phyloP scores from a whole-genome alignment of 2,797 vertebrate species.

The Falco cherrug region DNA sequence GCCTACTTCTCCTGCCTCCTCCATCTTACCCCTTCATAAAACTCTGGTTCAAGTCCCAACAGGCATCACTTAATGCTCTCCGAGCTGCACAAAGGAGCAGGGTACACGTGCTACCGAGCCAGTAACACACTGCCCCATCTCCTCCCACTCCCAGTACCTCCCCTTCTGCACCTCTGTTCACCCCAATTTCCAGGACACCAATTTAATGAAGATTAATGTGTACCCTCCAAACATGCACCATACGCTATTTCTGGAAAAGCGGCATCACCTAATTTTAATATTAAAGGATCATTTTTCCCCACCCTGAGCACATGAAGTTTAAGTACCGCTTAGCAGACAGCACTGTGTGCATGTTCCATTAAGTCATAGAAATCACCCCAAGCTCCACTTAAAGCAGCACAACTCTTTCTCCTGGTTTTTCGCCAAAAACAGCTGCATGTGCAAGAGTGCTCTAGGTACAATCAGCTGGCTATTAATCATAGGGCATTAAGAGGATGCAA shows the following conservation, averaged over 20 bases:
- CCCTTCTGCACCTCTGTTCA: background rate
- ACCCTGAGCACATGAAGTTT: background rate
- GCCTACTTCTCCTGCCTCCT: slow-evolving; percentile 12
- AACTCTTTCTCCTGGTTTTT: background rate
- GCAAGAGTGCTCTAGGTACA: background rate
- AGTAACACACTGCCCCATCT: background rate
- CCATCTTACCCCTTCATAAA: background rate
- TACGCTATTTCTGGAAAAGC: background rate
- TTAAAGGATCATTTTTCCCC: slow-evolving; percentile 18
- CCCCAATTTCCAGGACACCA: slow-evolving; percentile 24
- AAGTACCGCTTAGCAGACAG: background rate
- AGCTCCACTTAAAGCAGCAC: background rate
- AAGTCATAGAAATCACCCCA: background rate
- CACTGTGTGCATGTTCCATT: background rate
- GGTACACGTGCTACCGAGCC: background rate
- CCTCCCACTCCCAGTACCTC: background rate
- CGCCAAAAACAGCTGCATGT: background rate
- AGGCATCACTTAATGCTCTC: background rate
- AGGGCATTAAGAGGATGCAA: background rate
- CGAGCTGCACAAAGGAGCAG: background rate
- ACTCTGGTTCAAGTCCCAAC: slow-evolving; percentile 27
- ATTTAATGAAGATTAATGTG: slow-evolving; percentile 43
- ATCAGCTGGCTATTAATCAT: background rate
- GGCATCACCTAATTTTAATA: background rate
- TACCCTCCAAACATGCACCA: background rate